A percentile compares a stretch with the other conserved stretches of the same genome.
Conservation (phyloP, 2,888 invertebrate genomes). For the Cantharis flavilabris region DNA sequence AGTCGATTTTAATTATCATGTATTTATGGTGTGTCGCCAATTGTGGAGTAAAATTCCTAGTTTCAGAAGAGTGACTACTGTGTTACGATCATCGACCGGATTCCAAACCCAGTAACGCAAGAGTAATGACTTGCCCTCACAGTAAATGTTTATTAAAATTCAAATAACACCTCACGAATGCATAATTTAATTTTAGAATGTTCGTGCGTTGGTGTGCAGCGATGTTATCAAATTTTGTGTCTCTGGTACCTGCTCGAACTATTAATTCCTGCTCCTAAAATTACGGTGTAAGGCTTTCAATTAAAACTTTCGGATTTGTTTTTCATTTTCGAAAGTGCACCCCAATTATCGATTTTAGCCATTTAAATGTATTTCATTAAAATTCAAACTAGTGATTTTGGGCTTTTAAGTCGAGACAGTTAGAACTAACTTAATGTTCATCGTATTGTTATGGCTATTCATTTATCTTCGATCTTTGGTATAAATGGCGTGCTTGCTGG, state of each 20-base stretch:
- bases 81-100: slow-evolving; percentile 44
- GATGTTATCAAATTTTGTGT: slow-evolving; percentile 22
- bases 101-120: slow-evolving; percentile 39
- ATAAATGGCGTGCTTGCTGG: slow-evolving; percentile 43
- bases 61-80: slow-evolving; percentile 40
- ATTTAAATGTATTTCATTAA: not conserved
- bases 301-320: not conserved
- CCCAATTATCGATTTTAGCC: not conserved
- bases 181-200: slow-evolving; percentile 28
- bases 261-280: slow-evolving; percentile 17
- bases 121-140: slow-evolving; percentile 32
- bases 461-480: slow-evolving; percentile 45
- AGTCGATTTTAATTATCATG: slow-evolving; percentile 7
- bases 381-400: not conserved
- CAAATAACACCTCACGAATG: slow-evolving; percentile 26
- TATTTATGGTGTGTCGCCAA: slow-evolving; percentile 19
- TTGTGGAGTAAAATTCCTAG: slow-evolving; percentile 7
- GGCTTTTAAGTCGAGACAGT: slow-evolving; percentile 18
- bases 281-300: slow-evolving; percentile 8
- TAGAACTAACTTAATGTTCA: slow-evolving; percentile 23
- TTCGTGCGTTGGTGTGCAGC: slow-evolving; percentile 20
- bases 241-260: slow-evolving; percentile 21
- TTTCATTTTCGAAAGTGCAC: not conserved
- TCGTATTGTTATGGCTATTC: slow-evolving; percentile 29
- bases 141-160: slow-evolving; percentile 24